Evolutionary conservation across 2,888 invertebrate genomes (phyloP).

Genomic region (Agrochola litura): DNA sequence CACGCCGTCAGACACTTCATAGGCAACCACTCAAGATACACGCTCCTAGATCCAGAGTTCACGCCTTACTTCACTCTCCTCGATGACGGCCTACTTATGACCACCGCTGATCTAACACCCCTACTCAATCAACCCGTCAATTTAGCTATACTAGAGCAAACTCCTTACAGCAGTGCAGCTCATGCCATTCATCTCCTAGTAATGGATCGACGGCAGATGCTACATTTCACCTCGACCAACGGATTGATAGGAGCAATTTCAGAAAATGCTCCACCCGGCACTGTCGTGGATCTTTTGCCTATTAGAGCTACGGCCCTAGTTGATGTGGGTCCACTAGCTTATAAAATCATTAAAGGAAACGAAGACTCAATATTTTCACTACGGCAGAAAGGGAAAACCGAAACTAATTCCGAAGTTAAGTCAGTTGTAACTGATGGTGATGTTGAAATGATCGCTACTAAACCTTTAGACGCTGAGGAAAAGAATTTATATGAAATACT

Average conservation of each 20-base stretch:
- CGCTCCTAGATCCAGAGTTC: slow-evolving; percentile 94
- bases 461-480: slow-evolving; percentile 94
- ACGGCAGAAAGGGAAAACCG: slow-evolving; percentile 90
- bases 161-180: slow-evolving; percentile 94
- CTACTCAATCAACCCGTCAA: slow-evolving; percentile 95
- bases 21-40: slow-evolving; percentile 89
- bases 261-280: slow-evolving; percentile 94
- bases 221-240: slow-evolving; percentile 93
- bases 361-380: slow-evolving; percentile 94
- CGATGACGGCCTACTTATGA: slow-evolving; percentile 97
- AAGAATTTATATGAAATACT: slow-evolving; percentile 93
- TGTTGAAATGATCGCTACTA: slow-evolving; percentile 94
- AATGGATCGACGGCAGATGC: slow-evolving; percentile 95
- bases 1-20: slow-evolving; percentile 96
- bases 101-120: slow-evolving; percentile 95
- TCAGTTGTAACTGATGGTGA: slow-evolving; percentile 91
- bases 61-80: slow-evolving; percentile 96
- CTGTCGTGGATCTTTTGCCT: slow-evolving; percentile 93
- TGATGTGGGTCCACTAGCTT: slow-evolving; percentile 93
- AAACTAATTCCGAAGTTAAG: slow-evolving; percentile 85
- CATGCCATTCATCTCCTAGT: slow-evolving; percentile 96
- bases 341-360: slow-evolving; percentile 95
- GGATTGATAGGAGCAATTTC: slow-evolving; percentile 92
- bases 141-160: slow-evolving; percentile 95
- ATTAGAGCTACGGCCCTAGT: slow-evolving; percentile 93